phyloP scores from a whole-genome alignment of 1,140 invertebrate species.

The Acromyrmex echinatior region DNA sequence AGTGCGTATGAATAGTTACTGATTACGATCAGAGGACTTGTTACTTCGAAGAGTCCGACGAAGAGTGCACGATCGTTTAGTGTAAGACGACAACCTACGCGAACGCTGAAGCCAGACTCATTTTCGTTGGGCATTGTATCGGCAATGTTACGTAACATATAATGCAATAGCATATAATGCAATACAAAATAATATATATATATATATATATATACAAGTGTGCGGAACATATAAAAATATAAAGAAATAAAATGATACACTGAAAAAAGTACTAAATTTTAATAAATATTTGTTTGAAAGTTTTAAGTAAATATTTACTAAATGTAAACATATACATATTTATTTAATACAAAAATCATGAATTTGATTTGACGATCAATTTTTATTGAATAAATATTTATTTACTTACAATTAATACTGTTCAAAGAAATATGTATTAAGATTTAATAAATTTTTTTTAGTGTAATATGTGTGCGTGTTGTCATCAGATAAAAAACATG shows the following conservation, averaged over 20 bases:
- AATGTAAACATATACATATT: too few species aligned
- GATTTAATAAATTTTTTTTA: too few species aligned
- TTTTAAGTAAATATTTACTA: too few species aligned
- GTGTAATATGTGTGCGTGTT: not conserved
- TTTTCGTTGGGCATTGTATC: conserved; percentile 15
- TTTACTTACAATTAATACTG: too few species aligned
- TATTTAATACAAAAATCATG: too few species aligned
- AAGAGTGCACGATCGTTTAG: not conserved
- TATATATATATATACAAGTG: too few species aligned
- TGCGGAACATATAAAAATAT: not conserved
- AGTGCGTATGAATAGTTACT: conserved; percentile 63
- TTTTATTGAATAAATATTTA: too few species aligned
- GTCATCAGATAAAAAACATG: too few species aligned
- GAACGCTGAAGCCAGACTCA: not conserved
- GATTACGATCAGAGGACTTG: conserved; percentile 58
- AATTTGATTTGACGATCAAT: too few species aligned
- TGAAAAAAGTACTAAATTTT: too few species aligned
- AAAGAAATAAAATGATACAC: not conserved
- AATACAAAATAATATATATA: not conserved
- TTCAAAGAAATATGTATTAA: too few species aligned
- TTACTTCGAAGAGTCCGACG: not conserved
- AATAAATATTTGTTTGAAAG: too few species aligned
- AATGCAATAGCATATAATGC: not conserved
- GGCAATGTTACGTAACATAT: not conserved
- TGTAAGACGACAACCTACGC: not conserved